Percentiles rank a stretch among this genome's conserved stretches.
These are phyloP conservation scores for Dasysyrphus tricinctus DNA, from an alignment of 2,888 invertebrate genomes.

Conservation along the genomic window DNA sequence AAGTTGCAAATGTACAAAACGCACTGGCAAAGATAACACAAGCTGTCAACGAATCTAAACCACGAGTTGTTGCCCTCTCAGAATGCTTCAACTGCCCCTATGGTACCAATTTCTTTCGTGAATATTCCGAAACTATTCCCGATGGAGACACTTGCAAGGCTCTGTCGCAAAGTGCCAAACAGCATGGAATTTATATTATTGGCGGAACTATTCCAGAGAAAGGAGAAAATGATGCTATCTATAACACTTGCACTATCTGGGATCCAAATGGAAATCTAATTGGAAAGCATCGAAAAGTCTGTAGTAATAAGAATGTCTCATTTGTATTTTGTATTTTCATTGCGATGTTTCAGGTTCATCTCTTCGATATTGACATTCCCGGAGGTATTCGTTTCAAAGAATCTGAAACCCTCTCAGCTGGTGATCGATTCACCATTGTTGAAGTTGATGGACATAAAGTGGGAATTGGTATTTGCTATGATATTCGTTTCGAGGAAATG, in stretches of 20 bases:
- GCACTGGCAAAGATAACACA: conserved; percentile 89
- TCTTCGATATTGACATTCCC: conserved; percentile 98
- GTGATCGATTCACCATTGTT: conserved; percentile 89
- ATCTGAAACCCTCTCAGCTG: conserved; percentile 92
- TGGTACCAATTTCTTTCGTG: conserved; percentile 92
- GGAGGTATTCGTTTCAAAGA: conserved; percentile 96
- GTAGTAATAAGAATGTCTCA: not conserved
- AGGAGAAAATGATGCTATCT: conserved; percentile 85
- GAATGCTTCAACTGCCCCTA: conserved; percentile 98
- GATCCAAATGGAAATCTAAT: conserved; percentile 90
- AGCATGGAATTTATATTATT: conserved; percentile 90
- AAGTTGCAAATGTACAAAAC: conserved; percentile 89
- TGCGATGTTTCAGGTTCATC: conserved; percentile 86
- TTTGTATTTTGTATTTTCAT: not conserved
- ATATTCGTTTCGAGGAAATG: conserved; percentile 95
- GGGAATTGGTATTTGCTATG: conserved; percentile 97
- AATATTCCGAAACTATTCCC: conserved; percentile 94
- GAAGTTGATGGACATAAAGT: conserved; percentile 88
- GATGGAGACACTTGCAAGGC: conserved; percentile 89
- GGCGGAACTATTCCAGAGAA: conserved; percentile 96
- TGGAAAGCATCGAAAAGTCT: conserved; percentile 92
- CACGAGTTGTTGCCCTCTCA: conserved; percentile 88
- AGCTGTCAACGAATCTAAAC: conserved; percentile 87
- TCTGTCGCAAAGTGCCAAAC: conserved; percentile 90
- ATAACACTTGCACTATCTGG: conserved; percentile 96